These are phyloP conservation scores for Percopsis omiscomaycus DNA, from an alignment of 2,797 vertebrate species.

Conservation along the genomic window DNA sequence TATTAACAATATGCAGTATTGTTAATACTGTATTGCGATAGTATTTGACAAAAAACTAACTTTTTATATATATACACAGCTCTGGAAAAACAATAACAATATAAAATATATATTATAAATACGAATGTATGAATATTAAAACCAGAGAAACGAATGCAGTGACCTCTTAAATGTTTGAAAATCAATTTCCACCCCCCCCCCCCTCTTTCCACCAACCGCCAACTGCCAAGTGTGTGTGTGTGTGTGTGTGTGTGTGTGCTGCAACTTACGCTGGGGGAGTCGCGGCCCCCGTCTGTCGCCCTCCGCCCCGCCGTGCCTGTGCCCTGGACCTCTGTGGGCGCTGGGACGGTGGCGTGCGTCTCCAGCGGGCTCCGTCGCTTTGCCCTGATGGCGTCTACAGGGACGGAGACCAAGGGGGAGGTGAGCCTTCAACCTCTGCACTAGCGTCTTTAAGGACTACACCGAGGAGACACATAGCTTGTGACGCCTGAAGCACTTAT, in stretches of 20 bases:
- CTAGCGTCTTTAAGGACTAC: no score
- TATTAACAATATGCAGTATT: no score
- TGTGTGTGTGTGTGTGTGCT: background rate
- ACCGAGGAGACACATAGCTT: no score
- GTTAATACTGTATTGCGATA: no score
- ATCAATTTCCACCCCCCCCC: background rate
- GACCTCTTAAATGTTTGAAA: background rate
- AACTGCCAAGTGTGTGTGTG: background rate
- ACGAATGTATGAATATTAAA: background rate
- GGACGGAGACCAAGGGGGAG: slow-evolving; percentile 5
- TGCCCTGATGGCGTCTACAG: slow-evolving; percentile 77
- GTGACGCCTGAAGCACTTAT: no score
- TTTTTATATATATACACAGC: no score
- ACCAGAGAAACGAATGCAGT: no score
- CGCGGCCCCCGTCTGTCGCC: slow-evolving; percentile 52
- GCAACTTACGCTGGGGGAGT: slow-evolving; percentile 52
- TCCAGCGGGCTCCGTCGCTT: slow-evolving; percentile 73
- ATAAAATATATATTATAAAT: background rate
- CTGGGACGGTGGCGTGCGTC: slow-evolving; percentile 54
- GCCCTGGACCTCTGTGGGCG: slow-evolving; percentile 62
- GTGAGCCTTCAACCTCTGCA: no score
- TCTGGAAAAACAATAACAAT: no score
- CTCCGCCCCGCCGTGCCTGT: slow-evolving; percentile 52
- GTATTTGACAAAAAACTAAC: no score
- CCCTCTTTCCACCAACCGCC: background rate